phyloP scores from a whole-genome alignment of 2,888 invertebrate genomes.

The Acanthoscelides obtectus region DNA sequence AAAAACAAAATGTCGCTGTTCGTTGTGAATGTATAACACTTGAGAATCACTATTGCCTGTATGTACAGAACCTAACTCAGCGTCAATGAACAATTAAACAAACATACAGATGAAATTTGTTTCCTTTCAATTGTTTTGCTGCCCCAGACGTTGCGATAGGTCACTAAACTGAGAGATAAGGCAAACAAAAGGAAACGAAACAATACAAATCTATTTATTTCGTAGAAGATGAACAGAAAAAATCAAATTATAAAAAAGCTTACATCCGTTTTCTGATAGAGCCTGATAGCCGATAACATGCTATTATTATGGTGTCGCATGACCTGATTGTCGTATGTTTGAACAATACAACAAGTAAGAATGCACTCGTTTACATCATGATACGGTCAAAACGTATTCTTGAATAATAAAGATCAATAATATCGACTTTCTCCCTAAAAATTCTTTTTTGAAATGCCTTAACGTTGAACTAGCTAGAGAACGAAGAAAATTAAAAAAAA shows the following conservation, averaged over 20 bases:
- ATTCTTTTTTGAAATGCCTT: too few species aligned
- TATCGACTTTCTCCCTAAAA: too few species aligned
- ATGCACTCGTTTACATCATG: too few species aligned
- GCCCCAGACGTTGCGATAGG: neutral
- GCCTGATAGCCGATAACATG: neutral
- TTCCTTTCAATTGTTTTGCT: neutral
- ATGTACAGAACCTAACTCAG: too few species aligned
- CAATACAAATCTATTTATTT: neutral
- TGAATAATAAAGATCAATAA: too few species aligned
- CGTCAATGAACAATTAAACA: too few species aligned
- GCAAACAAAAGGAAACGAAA: neutral
- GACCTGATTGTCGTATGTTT: neutral
- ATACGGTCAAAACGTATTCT: too few species aligned
- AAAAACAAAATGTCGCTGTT: too few species aligned
- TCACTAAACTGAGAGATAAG: neutral
- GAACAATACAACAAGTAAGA: neutral
- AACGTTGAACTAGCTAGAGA: too few species aligned
- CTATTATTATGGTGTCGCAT: neutral
- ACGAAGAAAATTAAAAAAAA: too few species aligned
- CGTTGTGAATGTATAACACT: too few species aligned
- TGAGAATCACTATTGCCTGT: too few species aligned
- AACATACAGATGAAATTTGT: neutral
- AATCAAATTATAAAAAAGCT: neutral
- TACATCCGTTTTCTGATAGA: neutral
- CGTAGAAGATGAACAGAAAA: neutral